Base-by-base conservation (phyloP, 2,888 invertebrate species). In the Cybosia mesomella region DNA sequence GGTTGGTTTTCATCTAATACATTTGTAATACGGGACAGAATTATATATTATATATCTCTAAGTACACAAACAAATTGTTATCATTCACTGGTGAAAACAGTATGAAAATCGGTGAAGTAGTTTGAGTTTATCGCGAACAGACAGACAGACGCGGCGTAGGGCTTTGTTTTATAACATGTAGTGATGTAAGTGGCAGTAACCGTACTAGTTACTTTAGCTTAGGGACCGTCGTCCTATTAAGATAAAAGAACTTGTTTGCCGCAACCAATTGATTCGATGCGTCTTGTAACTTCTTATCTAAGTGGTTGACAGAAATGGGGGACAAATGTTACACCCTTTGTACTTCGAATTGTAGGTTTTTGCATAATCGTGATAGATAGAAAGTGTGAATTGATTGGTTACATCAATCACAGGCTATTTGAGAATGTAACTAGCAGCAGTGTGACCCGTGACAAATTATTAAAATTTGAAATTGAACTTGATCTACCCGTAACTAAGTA, bases 221-320 rank as follows among this genome's bases (percentile, higher is more conserved):
- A 66, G 64, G 61, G 68, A 73, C 57, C 68, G 67, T 69, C 43
- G 76, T 68, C 71, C 74, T 39, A 73, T 72, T 76, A 63, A 75
- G 81, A 81, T 81, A 81, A 81, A 75, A 75, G 72, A 75, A 70
- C 71, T 64, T 63, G 73, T 75, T 62, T 59, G 58, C 72, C 71
- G 74, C 39, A 64, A 68, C 74, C 13, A 81, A 83, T 79, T 66
- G 67, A 74, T 83, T 74, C 61, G 82, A 67, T 58, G 70, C 76
- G 66, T 66, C 49, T 58, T 15, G 76, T 73, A 75, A 76, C 67
- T 65, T 53, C 34, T 74, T 79, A 64, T 73, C 54, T 62, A 74
- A 72, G 71, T 75, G 68, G 66, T 69, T 64, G 57, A 62, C 66
- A 74, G 82, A 80, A 78, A 79, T 72, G 55, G 68, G 62, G 39